Evolutionary conservation across 2,113 vertebrate genomes (phyloP).

Genomic region (Leptodactylus fuscus): DNA sequence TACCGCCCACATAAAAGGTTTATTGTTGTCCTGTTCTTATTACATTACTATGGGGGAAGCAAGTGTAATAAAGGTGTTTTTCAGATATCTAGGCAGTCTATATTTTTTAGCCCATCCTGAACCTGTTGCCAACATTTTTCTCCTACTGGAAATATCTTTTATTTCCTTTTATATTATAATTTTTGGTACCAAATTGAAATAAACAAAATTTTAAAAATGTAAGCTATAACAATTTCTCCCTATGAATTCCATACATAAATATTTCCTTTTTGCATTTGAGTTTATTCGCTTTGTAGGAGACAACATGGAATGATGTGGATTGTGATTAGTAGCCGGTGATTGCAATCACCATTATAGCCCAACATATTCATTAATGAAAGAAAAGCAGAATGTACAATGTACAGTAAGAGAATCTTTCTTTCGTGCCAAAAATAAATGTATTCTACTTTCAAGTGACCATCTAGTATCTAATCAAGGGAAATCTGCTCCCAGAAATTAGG

Average conservation of each 20-base stretch:
- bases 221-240: neutral
- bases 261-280: neutral
- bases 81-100: too few species aligned
- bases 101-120: too few species aligned
- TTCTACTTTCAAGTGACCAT: slow-evolving; percentile 55
- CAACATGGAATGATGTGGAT: neutral
- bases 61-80: too few species aligned
- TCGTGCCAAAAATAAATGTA: slow-evolving; percentile 9
- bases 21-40: too few species aligned
- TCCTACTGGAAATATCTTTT: too few species aligned
- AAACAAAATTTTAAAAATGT: too few species aligned
- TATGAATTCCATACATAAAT: neutral
- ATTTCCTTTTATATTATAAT: too few species aligned
- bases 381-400: slow-evolving; percentile 27
- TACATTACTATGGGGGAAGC: too few species aligned
- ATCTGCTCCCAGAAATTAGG: slow-evolving; percentile 9
- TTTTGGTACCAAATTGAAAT: too few species aligned
- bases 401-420: slow-evolving; percentile 6
- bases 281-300: neutral
- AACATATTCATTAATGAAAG: slow-evolving; percentile 30
- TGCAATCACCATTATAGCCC: slow-evolving; percentile 41
- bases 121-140: too few species aligned
- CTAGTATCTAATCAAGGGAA: slow-evolving; percentile 39
- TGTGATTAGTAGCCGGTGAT: slow-evolving; percentile 48
- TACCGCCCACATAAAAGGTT: too few species aligned